These are phyloP conservation scores for Ctenomys sociabilis DNA, from an alignment of 2,113 vertebrate species.

Conservation along the genomic window DNA sequence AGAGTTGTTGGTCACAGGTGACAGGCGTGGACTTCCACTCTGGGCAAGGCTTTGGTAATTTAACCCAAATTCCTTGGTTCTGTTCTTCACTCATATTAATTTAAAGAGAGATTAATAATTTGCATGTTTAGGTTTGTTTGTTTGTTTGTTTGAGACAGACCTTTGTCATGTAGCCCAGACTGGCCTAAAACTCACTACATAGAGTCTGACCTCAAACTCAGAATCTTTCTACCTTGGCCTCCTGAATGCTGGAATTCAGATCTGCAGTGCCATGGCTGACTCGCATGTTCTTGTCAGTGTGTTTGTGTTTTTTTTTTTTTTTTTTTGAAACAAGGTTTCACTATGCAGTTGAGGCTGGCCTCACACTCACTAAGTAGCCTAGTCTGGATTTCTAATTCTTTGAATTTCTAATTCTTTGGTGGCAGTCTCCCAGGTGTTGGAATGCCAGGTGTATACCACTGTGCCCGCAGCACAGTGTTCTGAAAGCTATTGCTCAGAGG, in stretches of 20 bases:
- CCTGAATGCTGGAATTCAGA: not conserved
- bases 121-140: not conserved
- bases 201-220: too few species aligned
- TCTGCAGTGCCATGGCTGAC: not conserved
- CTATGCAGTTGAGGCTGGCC: too few species aligned
- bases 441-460: not conserved
- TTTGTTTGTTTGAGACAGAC: too few species aligned
- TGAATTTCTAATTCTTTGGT: not conserved
- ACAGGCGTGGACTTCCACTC: too few species aligned
- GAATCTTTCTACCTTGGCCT: too few species aligned
- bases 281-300: not conserved
- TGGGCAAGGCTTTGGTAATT: not conserved
- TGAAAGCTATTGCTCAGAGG: not conserved
- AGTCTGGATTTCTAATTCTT: not conserved
- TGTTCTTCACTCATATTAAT: constrained; percentile 1
- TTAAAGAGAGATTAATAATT: constrained; percentile 36
- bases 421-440: not conserved
- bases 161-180: too few species aligned
- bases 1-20: not conserved
- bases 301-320: too few species aligned
- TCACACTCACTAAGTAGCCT: not conserved
- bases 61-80: not conserved
- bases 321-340: too few species aligned
- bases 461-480: not conserved
- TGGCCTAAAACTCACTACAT: too few species aligned